Evolutionary conservation across 1,140 invertebrate genomes (phyloP).

Genomic region (Nasonia vitripennis): DNA sequence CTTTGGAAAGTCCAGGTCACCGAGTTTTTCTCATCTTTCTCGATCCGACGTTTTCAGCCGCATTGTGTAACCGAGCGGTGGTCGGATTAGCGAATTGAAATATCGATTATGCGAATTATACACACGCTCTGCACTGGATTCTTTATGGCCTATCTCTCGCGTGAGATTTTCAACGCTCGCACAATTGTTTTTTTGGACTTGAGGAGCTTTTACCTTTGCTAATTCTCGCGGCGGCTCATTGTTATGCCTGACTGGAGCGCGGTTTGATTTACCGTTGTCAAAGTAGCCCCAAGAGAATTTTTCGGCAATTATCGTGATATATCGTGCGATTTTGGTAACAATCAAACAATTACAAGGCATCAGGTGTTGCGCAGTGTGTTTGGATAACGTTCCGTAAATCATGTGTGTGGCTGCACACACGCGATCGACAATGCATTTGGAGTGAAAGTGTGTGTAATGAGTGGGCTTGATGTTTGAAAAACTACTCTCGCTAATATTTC

Average conservation of each 20-base stretch:
- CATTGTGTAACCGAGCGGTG: conserved; percentile 42
- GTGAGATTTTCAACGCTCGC: neutral
- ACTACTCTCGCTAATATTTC: too few species aligned
- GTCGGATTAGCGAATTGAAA: conserved; percentile 48
- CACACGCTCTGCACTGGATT: neutral
- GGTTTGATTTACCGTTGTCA: neutral
- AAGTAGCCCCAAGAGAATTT: neutral
- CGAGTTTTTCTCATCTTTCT: conserved; percentile 30
- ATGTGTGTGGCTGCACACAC: too few species aligned
- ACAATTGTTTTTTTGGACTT: neutral
- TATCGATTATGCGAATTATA: conserved; percentile 37
- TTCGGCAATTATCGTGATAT: neutral
- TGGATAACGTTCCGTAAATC: neutral
- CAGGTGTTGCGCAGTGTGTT: neutral
- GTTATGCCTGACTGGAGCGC: neutral
- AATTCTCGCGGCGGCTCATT: neutral
- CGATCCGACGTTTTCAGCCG: conserved; percentile 12
- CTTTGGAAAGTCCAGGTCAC: conserved; percentile 47
- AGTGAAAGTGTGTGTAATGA: too few species aligned
- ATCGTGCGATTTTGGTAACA: neutral
- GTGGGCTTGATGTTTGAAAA: too few species aligned
- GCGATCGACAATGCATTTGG: too few species aligned
- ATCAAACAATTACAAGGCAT: neutral
- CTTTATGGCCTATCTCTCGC: neutral
- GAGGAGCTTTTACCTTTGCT: too few species aligned